A percentile compares a stretch with the other conserved stretches of the same genome.
Evolutionary conservation across 2,797 vertebrate species (phyloP).

Genomic region (Sebastolobus alascanus): DNA sequence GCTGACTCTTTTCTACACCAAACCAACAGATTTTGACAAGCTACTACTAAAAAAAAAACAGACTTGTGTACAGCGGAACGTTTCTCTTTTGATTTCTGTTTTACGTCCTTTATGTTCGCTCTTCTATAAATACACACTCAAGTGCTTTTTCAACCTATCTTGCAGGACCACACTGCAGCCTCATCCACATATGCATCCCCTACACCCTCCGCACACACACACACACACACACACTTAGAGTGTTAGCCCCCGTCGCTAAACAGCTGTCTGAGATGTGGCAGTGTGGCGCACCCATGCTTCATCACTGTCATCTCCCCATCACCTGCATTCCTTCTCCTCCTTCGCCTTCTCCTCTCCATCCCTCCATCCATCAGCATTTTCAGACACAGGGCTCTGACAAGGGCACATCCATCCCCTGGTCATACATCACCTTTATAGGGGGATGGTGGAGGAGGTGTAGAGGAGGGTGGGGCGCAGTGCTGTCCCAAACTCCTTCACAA

Average conservation of each 20-base stretch:
- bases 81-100: constrained; percentile 28
- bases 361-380: constrained; percentile 84
- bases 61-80: neutral
- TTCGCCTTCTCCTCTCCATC: constrained; percentile 63
- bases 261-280: constrained; percentile 83
- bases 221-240: constrained; percentile 31
- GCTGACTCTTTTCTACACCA: constrained; percentile 34
- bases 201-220: constrained; percentile 33
- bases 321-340: constrained; percentile 80
- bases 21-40: constrained; percentile 36
- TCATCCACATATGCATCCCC: constrained; percentile 36
- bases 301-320: constrained; percentile 86
- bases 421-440: constrained; percentile 82
- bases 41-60: constrained; percentile 8
- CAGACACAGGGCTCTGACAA: constrained; percentile 83
- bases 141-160: constrained; percentile 8
- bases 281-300: constrained; percentile 67
- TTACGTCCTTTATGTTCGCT: constrained; percentile 10
- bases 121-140: constrained; percentile 24
- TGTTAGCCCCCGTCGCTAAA: constrained; percentile 69
- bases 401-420: constrained; percentile 83
- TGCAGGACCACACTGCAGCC: constrained; percentile 2
- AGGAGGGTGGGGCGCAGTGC: neutral
- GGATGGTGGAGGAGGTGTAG: constrained; percentile 28
- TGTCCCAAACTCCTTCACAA: constrained; percentile 82